Evolutionary conservation across 1,140 invertebrate species (phyloP).

Genomic region (Capitella teleta): DNA sequence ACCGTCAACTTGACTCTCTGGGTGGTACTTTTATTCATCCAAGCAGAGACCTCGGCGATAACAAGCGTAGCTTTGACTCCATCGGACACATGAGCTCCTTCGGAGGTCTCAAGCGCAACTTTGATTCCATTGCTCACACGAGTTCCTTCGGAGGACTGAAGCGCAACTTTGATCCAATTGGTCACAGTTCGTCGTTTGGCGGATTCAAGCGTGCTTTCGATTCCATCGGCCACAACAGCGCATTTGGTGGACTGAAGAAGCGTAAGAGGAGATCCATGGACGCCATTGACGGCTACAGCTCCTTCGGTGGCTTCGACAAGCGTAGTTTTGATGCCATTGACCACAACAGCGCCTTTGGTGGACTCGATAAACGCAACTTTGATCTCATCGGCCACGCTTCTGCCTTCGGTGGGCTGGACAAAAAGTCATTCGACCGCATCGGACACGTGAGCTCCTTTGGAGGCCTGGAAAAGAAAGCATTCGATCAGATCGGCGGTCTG

Average conservation of each 20-base stretch:
- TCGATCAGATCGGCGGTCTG: constrained; percentile 6
- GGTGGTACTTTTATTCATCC: constrained; percentile 1
- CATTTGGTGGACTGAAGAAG: constrained; percentile 9
- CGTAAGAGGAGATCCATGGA: neutral
- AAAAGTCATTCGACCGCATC: constrained; percentile 9
- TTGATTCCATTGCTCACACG: constrained; percentile 3
- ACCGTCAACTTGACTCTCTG: constrained; percentile 2
- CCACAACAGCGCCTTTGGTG: constrained; percentile 4
- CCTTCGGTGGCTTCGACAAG: constrained; percentile 9
- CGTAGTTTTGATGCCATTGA: constrained; percentile 9
- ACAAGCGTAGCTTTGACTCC: constrained; percentile 1
- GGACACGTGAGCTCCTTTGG: neutral
- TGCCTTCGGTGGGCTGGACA: constrained; percentile 10
- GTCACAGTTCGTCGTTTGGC: neutral
- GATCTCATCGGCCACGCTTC: constrained; percentile 2
- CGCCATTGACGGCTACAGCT: constrained; percentile 1
- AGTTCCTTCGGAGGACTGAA: constrained; percentile 7
- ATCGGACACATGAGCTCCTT: constrained; percentile 3
- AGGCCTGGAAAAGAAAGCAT: constrained; percentile 7
- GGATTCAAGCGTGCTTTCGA: constrained; percentile 11
- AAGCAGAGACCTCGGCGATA: neutral
- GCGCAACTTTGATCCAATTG: constrained; percentile 6
- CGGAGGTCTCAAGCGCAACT: constrained; percentile 1
- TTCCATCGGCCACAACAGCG: constrained; percentile 10
- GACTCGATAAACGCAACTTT: constrained; percentile 5